These are phyloP conservation scores for Drosophila neocordata DNA, from an alignment of 1,140 invertebrate genomes.

Conservation along the genomic window DNA sequence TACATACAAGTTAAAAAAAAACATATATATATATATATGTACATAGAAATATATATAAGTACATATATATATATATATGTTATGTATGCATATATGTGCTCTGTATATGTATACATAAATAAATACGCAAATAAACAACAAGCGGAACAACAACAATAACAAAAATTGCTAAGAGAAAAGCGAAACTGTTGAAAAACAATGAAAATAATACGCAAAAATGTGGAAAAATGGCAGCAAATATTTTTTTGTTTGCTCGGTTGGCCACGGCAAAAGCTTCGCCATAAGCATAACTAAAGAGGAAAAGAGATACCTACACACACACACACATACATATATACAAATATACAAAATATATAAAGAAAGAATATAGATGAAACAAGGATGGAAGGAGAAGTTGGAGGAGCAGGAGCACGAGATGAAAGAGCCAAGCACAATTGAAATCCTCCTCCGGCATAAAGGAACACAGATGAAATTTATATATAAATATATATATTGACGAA, in stretches of 20 bases:
- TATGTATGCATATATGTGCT: not conserved
- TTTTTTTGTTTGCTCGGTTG: slow-evolving; percentile 44
- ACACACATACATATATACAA: no score
- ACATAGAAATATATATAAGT: slow-evolving; percentile 24
- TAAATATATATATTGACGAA: not conserved
- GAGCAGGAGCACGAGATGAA: not conserved
- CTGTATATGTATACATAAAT: slow-evolving; percentile 49
- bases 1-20: slow-evolving; percentile 64
- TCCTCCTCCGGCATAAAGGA: not conserved
- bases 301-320: not conserved
- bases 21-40: slow-evolving; percentile 38
- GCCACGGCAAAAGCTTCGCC: slow-evolving; percentile 33
- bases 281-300: not conserved
- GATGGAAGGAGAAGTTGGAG: not conserved
- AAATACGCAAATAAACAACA: slow-evolving; percentile 59
- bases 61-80: slow-evolving; percentile 10
- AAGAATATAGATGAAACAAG: not conserved
- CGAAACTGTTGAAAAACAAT: slow-evolving; percentile 66
- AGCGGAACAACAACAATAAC: slow-evolving; percentile 39
- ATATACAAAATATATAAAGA: no score
- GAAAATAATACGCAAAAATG: slow-evolving; percentile 76
- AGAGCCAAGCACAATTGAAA: not conserved
- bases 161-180: slow-evolving; percentile 35
- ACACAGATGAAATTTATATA: not conserved
- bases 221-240: slow-evolving; percentile 75